A percentile compares a stretch with the other conserved stretches of the same genome.
These are phyloP conservation scores for Passerina amoena DNA, from an alignment of 2,113 vertebrate species.

Conservation along the genomic window DNA sequence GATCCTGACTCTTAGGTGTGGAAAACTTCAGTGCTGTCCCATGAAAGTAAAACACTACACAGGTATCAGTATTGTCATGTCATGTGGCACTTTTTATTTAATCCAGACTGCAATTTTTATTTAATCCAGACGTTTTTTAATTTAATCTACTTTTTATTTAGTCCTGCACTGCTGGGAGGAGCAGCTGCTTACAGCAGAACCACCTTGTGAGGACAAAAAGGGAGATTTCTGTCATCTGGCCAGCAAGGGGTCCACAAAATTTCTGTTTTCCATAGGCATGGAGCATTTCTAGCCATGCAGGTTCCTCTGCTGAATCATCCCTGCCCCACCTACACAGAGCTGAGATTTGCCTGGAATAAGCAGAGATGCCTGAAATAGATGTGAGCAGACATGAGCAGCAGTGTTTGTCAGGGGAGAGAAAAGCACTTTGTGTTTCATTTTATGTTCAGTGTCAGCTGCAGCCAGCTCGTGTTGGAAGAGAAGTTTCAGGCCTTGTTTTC, in stretches of 20 bases:
- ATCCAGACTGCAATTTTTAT: neutral
- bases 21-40: neutral
- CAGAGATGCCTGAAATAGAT: conserved; percentile 40
- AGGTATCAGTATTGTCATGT: neutral
- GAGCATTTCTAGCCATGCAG: neutral
- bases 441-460: neutral
- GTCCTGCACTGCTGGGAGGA: neutral
- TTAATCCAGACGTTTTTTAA: neutral
- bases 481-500: neutral
- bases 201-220: neutral
- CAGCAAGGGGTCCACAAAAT: neutral
- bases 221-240: neutral
- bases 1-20: neutral
- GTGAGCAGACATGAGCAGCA: conserved; percentile 11
- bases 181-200: neutral
- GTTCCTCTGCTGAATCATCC: conserved; percentile 45
- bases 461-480: neutral
- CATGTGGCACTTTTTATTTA: neutral
- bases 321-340: conserved; percentile 41
- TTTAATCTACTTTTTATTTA: neutral
- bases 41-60: neutral
- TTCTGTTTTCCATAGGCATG: conserved; percentile 8
- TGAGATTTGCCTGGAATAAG: conserved; percentile 31
- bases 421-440: neutral
- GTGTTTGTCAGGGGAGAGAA: conserved; percentile 11